Percentiles rank a stretch among this genome's conserved stretches.
These are phyloP conservation scores for Petrosia ficiformis DNA, from an alignment of 37 sponge, comb jelly and placozoan genomes.

Conservation along the genomic window DNA sequence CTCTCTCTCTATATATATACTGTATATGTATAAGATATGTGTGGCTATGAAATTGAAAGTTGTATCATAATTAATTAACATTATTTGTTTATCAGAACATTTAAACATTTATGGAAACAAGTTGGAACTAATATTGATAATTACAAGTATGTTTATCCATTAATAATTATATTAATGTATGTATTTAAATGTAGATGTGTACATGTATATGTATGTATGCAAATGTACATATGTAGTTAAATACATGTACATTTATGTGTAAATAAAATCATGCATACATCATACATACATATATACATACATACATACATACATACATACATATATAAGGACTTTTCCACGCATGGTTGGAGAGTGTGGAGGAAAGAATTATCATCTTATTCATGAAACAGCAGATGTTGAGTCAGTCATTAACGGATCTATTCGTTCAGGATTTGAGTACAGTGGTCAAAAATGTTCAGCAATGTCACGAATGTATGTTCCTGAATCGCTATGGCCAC, in stretches of 20 bases:
- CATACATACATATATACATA: too few relatives aligned
- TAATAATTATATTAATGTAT: too few relatives aligned
- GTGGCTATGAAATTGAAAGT: too few relatives aligned
- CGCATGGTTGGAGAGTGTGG: conserved; percentile 76
- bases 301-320: too few relatives aligned
- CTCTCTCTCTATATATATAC: too few relatives aligned
- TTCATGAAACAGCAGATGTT: conserved; percentile 79
- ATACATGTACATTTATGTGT: too few relatives aligned
- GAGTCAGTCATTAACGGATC: conserved; percentile 72
- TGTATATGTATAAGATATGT: too few relatives aligned
- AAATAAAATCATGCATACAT: too few relatives aligned
- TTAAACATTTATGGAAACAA: conserved; percentile 82
- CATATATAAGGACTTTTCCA: neutral
- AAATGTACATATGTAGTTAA: too few relatives aligned
- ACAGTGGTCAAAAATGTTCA: conserved; percentile 97
- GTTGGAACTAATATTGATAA: conserved; percentile 79
- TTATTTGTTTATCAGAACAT: conserved; percentile 54
- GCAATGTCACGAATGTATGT: conserved; percentile 91
- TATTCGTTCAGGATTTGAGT: conserved; percentile 91
- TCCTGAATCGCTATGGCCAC: conserved; percentile 81
- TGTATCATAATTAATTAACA: neutral
- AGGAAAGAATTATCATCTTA: conserved; percentile 96
- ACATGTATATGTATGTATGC: too few relatives aligned
- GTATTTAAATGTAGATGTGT: too few relatives aligned
- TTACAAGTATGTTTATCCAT: conserved; percentile 67